Evolutionary conservation across 2,888 invertebrate species (phyloP).

Genomic region (Synergus japonicus): DNA sequence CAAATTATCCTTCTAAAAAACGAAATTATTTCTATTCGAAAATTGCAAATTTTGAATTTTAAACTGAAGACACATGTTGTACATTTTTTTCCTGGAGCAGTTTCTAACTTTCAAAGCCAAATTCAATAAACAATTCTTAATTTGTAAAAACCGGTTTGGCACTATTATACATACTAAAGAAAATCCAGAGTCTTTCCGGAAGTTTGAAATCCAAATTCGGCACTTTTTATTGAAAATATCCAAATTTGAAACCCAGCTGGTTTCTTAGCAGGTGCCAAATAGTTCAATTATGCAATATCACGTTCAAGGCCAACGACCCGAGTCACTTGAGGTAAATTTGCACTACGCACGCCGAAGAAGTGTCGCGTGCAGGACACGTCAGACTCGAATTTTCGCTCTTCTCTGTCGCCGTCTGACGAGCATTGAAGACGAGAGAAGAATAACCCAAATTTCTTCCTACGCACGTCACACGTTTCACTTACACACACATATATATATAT

Average conservation of each 20-base stretch:
- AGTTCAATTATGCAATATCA: conserved; percentile 30
- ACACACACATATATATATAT: not conserved
- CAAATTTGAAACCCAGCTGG: conserved; percentile 13
- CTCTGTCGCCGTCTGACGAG: conserved; percentile 23
- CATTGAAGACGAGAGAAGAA: conserved; percentile 34
- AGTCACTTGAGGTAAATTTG: conserved; percentile 32
- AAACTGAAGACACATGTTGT: not conserved
- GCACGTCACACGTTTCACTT: conserved; percentile 34
- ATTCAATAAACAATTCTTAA: not conserved
- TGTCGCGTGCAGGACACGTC: conserved; percentile 32
- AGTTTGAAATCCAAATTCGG: not conserved
- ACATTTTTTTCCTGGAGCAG: too few species aligned
- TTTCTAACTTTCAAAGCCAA: too few species aligned
- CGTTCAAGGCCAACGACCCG: conserved; percentile 37
- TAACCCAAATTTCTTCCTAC: conserved; percentile 41
- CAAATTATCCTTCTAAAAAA: not conserved
- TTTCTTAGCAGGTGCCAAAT: conserved; percentile 12
- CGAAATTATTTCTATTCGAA: too few species aligned
- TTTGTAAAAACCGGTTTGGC: not conserved
- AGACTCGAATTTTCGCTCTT: conserved; percentile 30
- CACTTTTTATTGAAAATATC: not conserved
- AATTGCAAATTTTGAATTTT: not conserved
- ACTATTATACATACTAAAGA: conserved; percentile 8
- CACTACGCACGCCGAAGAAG: conserved; percentile 27
- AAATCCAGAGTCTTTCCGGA: not conserved